Percentiles rank a stretch among this genome's conserved stretches.
Conservation (phyloP, 2,113 vertebrate genomes). For the Ammospiza caudacuta region DNA sequence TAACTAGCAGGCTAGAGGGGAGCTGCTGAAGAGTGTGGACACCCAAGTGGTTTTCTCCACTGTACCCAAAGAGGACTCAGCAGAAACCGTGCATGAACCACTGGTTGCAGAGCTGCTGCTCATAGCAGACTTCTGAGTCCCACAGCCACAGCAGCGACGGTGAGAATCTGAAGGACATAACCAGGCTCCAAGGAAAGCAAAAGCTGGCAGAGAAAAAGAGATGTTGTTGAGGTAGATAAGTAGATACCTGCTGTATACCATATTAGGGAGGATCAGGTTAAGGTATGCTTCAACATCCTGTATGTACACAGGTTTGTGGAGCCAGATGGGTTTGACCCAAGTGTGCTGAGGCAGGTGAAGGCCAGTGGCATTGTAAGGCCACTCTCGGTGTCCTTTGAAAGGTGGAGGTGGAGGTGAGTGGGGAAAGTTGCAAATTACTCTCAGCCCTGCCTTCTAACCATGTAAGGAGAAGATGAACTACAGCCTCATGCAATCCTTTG, state of each 20-base stretch:
- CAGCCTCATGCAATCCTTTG: not conserved
- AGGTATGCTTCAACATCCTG: not conserved
- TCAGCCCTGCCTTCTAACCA: not conserved
- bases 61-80: not conserved
- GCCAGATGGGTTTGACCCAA: not conserved
- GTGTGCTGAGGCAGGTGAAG: not conserved
- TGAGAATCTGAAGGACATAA: not conserved
- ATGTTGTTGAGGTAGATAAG: not conserved
- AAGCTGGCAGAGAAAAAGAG: not conserved
- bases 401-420: not conserved
- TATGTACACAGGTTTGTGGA: not conserved
- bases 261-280: not conserved
- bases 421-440: not conserved
- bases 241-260: not conserved
- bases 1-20: not conserved
- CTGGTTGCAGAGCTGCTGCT: not conserved
- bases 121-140: not conserved
- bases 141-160: accelerated
- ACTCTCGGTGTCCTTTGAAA: not conserved
- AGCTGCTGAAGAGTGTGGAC: not conserved
- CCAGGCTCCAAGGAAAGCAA: not conserved
- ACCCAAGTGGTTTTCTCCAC: not conserved
- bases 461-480: not conserved
- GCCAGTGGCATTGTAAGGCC: not conserved
- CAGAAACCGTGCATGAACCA: not conserved